Conservation (phyloP, 2,888 invertebrate genomes). For the Osmoderma eremita region DNA sequence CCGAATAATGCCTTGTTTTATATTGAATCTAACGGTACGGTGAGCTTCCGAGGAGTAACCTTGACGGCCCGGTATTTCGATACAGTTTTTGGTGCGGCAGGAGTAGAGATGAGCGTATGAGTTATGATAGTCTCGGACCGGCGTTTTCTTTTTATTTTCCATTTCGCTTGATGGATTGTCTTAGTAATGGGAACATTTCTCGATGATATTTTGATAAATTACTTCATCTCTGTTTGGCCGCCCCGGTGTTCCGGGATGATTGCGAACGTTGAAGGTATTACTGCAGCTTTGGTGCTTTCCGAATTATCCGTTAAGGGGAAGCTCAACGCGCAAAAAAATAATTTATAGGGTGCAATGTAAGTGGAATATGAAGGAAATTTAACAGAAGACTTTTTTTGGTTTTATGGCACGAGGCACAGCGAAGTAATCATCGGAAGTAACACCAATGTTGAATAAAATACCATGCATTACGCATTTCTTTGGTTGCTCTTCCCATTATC, state of each 20-base stretch:
- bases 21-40: constrained; percentile 35
- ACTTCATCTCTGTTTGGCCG: constrained; percentile 1
- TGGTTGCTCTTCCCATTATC: too few relatives aligned
- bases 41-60: constrained; percentile 18
- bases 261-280: neutral
- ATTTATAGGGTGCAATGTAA: too few relatives aligned
- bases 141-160: constrained; percentile 28
- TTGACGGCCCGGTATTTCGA: constrained; percentile 26
- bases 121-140: constrained; percentile 19
- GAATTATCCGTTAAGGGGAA: too few relatives aligned
- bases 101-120: constrained; percentile 18
- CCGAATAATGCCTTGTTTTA: constrained; percentile 37
- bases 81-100: too few relatives aligned
- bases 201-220: constrained; percentile 35
- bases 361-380: too few relatives aligned
- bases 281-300: too few relatives aligned
- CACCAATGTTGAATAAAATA: too few relatives aligned
- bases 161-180: constrained; percentile 31
- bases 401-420: too few relatives aligned
- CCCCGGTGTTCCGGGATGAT: neutral
- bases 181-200: constrained; percentile 17
- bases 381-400: too few relatives aligned
- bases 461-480: too few relatives aligned
- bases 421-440: too few relatives aligned
- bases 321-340: too few relatives aligned